Conservation (phyloP, 2,113 vertebrate species). For the Platichthys stellatus region DNA sequence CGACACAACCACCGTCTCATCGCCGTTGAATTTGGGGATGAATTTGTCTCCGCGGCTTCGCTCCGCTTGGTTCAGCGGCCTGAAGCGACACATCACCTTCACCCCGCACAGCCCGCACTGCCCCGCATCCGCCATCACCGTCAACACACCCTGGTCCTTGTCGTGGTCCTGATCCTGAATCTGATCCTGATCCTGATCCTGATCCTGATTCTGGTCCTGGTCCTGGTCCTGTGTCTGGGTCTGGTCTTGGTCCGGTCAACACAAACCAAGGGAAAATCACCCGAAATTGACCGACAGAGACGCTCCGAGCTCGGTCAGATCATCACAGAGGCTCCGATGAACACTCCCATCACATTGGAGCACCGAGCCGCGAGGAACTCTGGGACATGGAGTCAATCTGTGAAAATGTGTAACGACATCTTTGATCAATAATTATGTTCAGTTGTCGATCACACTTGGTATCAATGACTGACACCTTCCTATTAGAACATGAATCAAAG, state of each 20-base stretch:
- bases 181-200: no score
- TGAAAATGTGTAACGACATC: no score
- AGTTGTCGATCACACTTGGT: no score
- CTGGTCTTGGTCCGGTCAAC: not conserved
- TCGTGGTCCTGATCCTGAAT: no score
- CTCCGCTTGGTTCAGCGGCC: constrained; percentile 91
- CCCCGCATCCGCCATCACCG: constrained; percentile 82
- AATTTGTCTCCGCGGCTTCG: constrained; percentile 89
- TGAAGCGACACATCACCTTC: constrained; percentile 95
- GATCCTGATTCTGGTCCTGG: no score
- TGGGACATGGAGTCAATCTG: constrained; percentile 56
- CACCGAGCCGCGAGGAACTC: constrained; percentile 36
- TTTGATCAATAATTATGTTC: no score
- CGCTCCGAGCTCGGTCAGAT: not conserved
- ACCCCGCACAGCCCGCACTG: constrained; percentile 95
- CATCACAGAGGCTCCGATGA: not conserved
- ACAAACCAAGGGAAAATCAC: not conserved
- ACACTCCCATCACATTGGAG: constrained; percentile 38
- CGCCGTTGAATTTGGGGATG: constrained; percentile 92
- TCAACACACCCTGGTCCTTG: not conserved
- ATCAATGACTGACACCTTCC: no score
- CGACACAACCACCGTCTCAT: constrained; percentile 91
- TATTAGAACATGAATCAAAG: no score
- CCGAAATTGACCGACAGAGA: not conserved
- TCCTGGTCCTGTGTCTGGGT: no score